Conservation (phyloP, 92 coral and sea anemone species). For the Paramuricea clavata region DNA sequence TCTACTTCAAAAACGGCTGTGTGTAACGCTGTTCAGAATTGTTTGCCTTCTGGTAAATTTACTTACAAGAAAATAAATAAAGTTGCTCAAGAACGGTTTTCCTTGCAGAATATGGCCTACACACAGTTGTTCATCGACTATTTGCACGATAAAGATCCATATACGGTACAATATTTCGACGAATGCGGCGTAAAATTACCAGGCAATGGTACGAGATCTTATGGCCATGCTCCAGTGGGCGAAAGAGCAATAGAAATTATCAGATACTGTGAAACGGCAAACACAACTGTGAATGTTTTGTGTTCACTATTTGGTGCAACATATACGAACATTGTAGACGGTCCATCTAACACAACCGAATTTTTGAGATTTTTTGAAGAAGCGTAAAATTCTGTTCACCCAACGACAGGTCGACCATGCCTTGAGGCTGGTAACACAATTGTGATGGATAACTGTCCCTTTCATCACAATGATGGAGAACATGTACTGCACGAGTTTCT, state of each 20-base stretch:
- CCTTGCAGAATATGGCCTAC: background rate
- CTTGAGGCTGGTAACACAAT: constrained; percentile 53
- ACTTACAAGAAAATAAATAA: background rate
- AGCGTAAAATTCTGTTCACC: constrained; percentile 63
- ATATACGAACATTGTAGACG: constrained; percentile 41
- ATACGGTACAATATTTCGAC: background rate
- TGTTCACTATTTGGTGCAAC: constrained; percentile 20
- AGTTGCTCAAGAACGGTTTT: background rate
- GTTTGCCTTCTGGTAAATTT: constrained; percentile 36
- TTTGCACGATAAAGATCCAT: background rate
- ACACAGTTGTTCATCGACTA: background rate
- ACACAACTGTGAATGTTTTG: constrained; percentile 54
- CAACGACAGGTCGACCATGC: constrained; percentile 60
- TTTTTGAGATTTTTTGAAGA: constrained; percentile 58
- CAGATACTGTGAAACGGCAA: constrained; percentile 39
- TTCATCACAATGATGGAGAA: background rate
- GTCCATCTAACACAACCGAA: constrained; percentile 37
- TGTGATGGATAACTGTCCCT: constrained; percentile 48
- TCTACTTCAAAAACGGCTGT: constrained; percentile 42
- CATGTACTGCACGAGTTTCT: background rate
- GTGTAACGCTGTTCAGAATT: constrained; percentile 45
- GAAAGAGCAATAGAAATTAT: constrained; percentile 51
- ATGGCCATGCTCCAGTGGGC: constrained; percentile 7
- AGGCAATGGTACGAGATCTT: background rate
- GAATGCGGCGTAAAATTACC: constrained; percentile 6